Percentiles rank a stretch among this genome's conserved stretches.
Evolutionary conservation across 2,113 vertebrate species (phyloP).

Genomic region (Poecile atricapillus): DNA sequence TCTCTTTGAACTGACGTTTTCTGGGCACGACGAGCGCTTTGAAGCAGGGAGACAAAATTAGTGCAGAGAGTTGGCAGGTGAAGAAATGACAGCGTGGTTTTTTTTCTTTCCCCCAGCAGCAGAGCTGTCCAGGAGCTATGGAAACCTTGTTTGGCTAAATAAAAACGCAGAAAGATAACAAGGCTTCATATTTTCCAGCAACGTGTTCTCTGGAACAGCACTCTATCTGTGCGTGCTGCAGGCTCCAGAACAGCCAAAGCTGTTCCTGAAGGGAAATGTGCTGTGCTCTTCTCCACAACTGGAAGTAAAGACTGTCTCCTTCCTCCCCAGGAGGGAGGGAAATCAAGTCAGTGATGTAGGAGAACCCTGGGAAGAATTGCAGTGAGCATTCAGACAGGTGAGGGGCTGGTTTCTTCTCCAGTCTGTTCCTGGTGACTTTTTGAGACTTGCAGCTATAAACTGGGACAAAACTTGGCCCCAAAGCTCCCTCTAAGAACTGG

Average conservation of each 20-base stretch:
- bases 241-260: not conserved
- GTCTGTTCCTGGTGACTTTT: not conserved
- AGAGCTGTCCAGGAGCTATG: constrained; percentile 10
- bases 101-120: not conserved
- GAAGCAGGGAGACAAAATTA: constrained; percentile 39
- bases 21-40: not conserved
- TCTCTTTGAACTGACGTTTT: constrained; percentile 29
- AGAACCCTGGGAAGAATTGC: not conserved
- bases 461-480: not conserved
- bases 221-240: not conserved
- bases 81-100: constrained; percentile 23
- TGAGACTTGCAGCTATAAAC: rapidly evolving
- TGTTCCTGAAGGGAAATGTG: not conserved
- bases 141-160: constrained; percentile 34
- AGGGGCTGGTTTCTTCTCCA: not conserved
- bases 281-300: not conserved
- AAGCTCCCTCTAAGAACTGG: not conserved
- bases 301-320: not conserved
- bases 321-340: not conserved
- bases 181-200: constrained; percentile 47
- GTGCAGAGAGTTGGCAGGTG: constrained; percentile 46
- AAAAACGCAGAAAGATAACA: not conserved
- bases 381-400: not conserved
- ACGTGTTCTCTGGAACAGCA: not conserved
- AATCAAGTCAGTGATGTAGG: not conserved